phyloP scores from a whole-genome alignment of 2,113 vertebrate genomes.

The Nesoenas mayeri region DNA sequence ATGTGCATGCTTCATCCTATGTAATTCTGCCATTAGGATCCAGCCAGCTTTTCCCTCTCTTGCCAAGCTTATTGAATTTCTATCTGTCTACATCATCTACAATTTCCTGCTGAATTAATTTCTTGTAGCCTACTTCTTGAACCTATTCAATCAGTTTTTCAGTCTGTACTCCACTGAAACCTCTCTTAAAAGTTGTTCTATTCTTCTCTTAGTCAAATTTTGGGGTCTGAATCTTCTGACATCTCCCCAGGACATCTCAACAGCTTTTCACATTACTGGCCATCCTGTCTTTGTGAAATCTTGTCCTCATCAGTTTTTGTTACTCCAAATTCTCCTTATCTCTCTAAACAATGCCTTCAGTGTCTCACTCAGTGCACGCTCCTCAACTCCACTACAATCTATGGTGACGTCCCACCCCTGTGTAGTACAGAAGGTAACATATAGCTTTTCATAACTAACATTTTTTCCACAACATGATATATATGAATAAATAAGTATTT shows the following conservation, averaged over 20 bases:
- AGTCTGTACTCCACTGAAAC: constrained; percentile 8
- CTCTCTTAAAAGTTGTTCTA: not conserved
- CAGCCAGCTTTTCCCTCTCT: not conserved
- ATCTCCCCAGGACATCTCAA: not conserved
- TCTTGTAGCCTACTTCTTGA: constrained; percentile 27
- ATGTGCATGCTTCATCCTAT: not conserved
- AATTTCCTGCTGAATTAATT: constrained; percentile 50
- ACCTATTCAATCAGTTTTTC: constrained; percentile 17
- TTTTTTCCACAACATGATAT: not conserved
- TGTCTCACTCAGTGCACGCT: not conserved
- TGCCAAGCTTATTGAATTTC: constrained; percentile 48
- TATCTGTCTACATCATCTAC: constrained; percentile 44
- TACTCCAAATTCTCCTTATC: not conserved
- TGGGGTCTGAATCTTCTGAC: not conserved
- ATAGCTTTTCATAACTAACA: not conserved
- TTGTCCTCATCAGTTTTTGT: not conserved
- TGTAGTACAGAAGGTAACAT: not conserved
- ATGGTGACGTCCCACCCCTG: not conserved
- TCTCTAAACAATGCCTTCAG: not conserved
- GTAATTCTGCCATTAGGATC: not conserved
- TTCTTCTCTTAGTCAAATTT: not conserved
- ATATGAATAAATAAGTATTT: not conserved
- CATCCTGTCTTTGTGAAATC: not conserved
- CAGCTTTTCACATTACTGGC: not conserved
- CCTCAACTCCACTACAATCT: not conserved